Evolutionary conservation across 1,140 invertebrate genomes (phyloP).

Genomic region (Drosophila quadrilineata): DNA sequence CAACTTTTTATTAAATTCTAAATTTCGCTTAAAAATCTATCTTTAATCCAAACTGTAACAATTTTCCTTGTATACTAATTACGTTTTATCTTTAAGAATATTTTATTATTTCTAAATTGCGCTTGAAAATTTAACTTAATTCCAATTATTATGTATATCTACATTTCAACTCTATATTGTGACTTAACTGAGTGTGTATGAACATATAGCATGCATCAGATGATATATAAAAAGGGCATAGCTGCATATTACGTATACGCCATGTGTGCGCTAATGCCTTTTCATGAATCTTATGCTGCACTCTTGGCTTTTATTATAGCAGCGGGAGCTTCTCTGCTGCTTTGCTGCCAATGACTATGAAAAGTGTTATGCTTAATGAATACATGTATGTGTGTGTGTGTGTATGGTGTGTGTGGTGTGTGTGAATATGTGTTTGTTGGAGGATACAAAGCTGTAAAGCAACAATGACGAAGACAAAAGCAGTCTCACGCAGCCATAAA

Average conservation of each 20-base stretch:
- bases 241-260: conserved; percentile 30
- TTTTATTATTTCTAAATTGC: no score
- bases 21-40: no score
- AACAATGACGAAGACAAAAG: conserved; percentile 44
- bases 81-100: no score
- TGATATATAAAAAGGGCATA: conserved; percentile 12
- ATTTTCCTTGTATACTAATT: no score
- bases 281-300: conserved; percentile 31
- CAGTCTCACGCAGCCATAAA: conserved; percentile 31
- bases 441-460: conserved; percentile 44
- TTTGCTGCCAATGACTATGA: conserved; percentile 39
- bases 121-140: no score
- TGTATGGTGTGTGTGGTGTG: background rate
- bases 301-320: conserved; percentile 34
- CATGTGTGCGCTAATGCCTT: conserved; percentile 30
- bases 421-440: background rate
- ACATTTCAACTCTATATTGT: no score
- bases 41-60: no score
- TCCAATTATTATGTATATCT: no score
- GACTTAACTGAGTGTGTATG: no score
- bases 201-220: no score
- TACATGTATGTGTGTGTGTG: background rate
- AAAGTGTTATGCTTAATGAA: conserved; percentile 27
- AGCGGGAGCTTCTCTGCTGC: no score
- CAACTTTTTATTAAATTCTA: no score